Evolutionary conservation across 2,113 vertebrate genomes (phyloP), one percentile per base, ranked within the genome.

Genomic region (Toxostoma redivivum): DNA sequence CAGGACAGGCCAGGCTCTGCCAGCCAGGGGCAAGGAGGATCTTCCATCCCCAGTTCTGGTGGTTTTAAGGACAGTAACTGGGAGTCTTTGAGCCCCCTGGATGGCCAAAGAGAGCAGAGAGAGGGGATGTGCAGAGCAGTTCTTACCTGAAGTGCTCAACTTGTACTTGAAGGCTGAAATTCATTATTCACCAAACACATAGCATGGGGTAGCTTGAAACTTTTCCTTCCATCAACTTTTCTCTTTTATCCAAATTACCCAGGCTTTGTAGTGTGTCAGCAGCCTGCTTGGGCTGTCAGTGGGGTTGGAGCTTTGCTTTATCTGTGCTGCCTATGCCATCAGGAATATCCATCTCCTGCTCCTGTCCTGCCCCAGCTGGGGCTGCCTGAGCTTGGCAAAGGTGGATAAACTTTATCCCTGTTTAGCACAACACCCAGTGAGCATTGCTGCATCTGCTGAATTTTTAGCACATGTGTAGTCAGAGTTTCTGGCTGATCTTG

Each of bases 341-440:
- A 65, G 88, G 30, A 60, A 3, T 45, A 15, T 84, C 4, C 85
- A 81, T 73, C 10, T 2, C 50, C 81, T 42, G 2, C 47, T 45
- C 0, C 0, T 61, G 53, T 48, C 72, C 82, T 12, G 70, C 31
- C 8, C 22, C 2, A 6, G 2, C 2, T 7, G 66, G 40, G 87
- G 86, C 80, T 31, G 25, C 0, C 3, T 14, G 45, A 44, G 35
- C 90, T 45, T 33, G 28, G 82, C 88, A 56, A 17, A 78, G 82
- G 70, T 44, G 79, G 64, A 88, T 30, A 10, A 93, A 81, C 77
- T 67, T 83, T 33, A 53, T 60, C 69, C 90, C 64, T 48, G 2
- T 33, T 73, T 15, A 88, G 93, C 64, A 28, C 58, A 73, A 4
- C 78, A 42, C 45, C 86, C 61, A 47, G 30, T 15, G 45, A 77